Percentiles rank a stretch among this genome's conserved stretches.
Conservation (phyloP, 2,888 invertebrate species). For the Augiades crinisus region DNA sequence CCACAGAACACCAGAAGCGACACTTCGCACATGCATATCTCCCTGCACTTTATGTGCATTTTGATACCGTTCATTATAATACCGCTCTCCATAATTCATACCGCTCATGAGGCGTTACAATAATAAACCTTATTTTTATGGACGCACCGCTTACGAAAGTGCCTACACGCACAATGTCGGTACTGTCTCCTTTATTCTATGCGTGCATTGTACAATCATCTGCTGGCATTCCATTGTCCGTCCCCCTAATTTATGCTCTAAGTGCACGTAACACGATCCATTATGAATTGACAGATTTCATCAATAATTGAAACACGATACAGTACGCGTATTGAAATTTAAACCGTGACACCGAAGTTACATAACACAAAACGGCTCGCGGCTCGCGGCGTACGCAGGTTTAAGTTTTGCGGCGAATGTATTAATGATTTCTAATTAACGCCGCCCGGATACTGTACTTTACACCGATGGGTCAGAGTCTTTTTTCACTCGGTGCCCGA, state of each 20-base stretch:
- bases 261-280: constrained; percentile 48
- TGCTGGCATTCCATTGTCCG: constrained; percentile 55
- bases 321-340: constrained; percentile 52
- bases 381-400: constrained; percentile 34
- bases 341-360: constrained; percentile 39
- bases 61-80: not conserved
- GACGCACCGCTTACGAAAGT: constrained; percentile 12
- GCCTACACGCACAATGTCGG: constrained; percentile 22
- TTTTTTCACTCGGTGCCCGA: constrained; percentile 43
- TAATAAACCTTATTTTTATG: constrained; percentile 1
- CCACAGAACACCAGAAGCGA: not conserved
- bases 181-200: constrained; percentile 29
- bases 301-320: constrained; percentile 67
- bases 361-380: constrained; percentile 54
- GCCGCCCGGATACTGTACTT: constrained; percentile 51
- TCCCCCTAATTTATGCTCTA: constrained; percentile 52
- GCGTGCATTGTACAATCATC: constrained; percentile 41
- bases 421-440: constrained; percentile 59
- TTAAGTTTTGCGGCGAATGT: constrained; percentile 49
- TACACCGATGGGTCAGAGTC: constrained; percentile 48
- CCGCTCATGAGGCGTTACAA: not conserved
- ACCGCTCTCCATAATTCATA: constrained; percentile 3
- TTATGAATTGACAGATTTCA: constrained; percentile 53
- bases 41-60: constrained; percentile 44
- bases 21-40: constrained; percentile 34